Conservation (phyloP, 2,888 invertebrate genomes). For the Phyto melanocephala region DNA sequence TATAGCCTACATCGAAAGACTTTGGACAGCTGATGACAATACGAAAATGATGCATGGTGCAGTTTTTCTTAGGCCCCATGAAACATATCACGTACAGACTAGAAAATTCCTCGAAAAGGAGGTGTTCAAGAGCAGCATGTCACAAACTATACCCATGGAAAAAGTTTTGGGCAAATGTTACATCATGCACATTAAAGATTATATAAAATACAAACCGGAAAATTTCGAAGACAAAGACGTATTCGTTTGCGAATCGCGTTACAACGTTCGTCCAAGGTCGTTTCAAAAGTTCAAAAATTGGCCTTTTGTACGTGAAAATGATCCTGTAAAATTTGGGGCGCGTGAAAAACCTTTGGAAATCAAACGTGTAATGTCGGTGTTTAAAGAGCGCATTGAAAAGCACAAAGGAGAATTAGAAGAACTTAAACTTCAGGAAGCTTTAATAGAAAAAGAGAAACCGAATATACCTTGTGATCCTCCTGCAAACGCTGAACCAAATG, state of each 20-base stretch:
- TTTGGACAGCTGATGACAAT: slow-evolving; percentile 91
- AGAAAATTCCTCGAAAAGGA: slow-evolving; percentile 96
- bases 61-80: slow-evolving; percentile 93
- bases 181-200: slow-evolving; percentile 96
- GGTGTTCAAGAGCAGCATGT: slow-evolving; percentile 96
- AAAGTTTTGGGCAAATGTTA: slow-evolving; percentile 93
- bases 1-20: slow-evolving; percentile 91
- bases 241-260: slow-evolving; percentile 97
- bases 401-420: slow-evolving; percentile 93
- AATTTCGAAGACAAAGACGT: slow-evolving; percentile 94
- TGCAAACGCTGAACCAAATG: slow-evolving; percentile 86
- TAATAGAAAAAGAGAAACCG: slow-evolving; percentile 92
- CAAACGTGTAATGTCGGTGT: slow-evolving; percentile 93
- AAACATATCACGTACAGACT: slow-evolving; percentile 97
- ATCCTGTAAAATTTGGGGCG: slow-evolving; percentile 82
- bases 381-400: slow-evolving; percentile 92
- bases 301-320: slow-evolving; percentile 82
- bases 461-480: slow-evolving; percentile 86
- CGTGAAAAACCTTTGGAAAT: slow-evolving; percentile 89
- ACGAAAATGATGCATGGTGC: slow-evolving; percentile 95
- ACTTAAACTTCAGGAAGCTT: slow-evolving; percentile 88
- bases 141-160: slow-evolving; percentile 89
- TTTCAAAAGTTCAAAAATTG: slow-evolving; percentile 96
- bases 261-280: slow-evolving; percentile 89
- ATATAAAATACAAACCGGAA: slow-evolving; percentile 93